Conservation (phyloP, 2,888 invertebrate species). For the Thymelicus sylvestris region DNA sequence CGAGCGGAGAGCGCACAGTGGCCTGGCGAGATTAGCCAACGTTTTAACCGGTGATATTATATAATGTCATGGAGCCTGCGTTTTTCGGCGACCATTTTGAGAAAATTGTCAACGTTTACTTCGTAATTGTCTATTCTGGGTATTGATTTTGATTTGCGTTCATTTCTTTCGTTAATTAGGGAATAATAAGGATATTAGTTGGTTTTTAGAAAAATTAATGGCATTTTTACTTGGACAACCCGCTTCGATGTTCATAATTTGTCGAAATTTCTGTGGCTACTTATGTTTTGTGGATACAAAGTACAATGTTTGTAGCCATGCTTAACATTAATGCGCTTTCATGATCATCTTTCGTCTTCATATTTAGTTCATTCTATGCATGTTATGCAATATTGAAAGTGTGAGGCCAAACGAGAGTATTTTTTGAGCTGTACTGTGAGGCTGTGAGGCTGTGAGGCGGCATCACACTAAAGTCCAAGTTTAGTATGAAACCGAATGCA, state of each 20-base stretch:
- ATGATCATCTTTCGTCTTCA: no score
- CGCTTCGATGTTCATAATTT: conserved; percentile 5
- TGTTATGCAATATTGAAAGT: no score
- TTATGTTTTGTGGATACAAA: neutral
- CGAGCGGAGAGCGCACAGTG: neutral
- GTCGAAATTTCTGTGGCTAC: neutral
- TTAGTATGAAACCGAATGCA: no score
- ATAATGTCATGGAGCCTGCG: conserved; percentile 44
- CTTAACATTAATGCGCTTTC: no score
- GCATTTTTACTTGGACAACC: conserved; percentile 6
- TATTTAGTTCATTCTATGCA: no score
- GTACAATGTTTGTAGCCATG: neutral
- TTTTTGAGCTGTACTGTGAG: no score
- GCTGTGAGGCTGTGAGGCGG: no score
- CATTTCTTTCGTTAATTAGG: conserved; percentile 23
- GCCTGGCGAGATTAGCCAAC: neutral
- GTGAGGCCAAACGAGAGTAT: no score
- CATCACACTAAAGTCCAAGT: no score
- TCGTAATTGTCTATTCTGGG: conserved; percentile 29
- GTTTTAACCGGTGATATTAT: conserved; percentile 42
- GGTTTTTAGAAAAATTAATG: conserved; percentile 17
- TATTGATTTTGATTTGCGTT: conserved; percentile 31
- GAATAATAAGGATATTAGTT: conserved; percentile 4
- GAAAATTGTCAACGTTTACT: conserved; percentile 47
- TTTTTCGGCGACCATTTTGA: conserved; percentile 53